A percentile compares a stretch with the other conserved stretches of the same genome.
phyloP scores from a whole-genome alignment of 2,113 vertebrate genomes.

The Dascyllus trimaculatus region DNA sequence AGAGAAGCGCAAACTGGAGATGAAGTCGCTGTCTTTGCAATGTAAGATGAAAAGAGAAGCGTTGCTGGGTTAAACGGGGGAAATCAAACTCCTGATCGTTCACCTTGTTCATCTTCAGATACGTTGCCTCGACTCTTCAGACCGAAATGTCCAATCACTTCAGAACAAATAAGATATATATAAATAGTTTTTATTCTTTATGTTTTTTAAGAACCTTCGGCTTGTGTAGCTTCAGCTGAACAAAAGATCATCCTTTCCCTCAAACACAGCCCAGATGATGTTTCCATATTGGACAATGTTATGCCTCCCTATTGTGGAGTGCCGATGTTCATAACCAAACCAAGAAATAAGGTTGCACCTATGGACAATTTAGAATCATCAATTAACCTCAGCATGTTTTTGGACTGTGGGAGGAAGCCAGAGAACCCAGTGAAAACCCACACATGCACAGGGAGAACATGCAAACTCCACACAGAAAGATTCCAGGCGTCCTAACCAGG shows the following conservation, averaged over 20 bases:
- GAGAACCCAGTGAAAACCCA: no score
- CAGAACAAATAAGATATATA: not conserved
- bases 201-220: not conserved
- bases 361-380: no score
- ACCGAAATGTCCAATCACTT: not conserved
- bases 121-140: not conserved
- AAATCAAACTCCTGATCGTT: not conserved
- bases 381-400: no score
- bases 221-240: conserved; percentile 1
- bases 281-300: not conserved
- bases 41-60: conserved; percentile 16
- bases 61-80: not conserved
- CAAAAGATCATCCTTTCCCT: not conserved
- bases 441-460: no score
- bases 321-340: not conserved
- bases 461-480: no score
- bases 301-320: not conserved
- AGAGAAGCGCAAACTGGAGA: not conserved
- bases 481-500: no score
- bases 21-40: conserved; percentile 7
- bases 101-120: conserved; percentile 1
- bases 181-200: not conserved
- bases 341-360: no score
- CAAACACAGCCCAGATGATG: not conserved
- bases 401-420: no score